Evolutionary conservation across 2,888 invertebrate genomes (phyloP).

Genomic region (Stenichneumon culpator): DNA sequence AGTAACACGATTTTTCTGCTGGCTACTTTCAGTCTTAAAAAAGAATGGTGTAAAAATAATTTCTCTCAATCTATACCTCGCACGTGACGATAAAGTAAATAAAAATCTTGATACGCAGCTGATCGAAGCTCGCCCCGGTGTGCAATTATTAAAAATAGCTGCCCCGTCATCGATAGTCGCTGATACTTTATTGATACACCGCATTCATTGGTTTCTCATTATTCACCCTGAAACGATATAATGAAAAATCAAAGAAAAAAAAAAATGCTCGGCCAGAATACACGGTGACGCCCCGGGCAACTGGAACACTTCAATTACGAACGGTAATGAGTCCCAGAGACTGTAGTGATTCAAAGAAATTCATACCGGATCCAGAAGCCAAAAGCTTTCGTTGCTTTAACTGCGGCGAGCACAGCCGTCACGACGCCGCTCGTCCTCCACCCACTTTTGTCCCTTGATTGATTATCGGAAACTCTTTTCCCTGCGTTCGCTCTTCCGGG

Average conservation of each 20-base stretch:
- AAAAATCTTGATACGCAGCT: background rate
- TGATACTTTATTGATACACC: conserved; percentile 32
- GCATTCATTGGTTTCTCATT: conserved; percentile 16
- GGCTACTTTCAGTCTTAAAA: background rate
- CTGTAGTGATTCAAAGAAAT: background rate
- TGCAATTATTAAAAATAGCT: conserved; percentile 29
- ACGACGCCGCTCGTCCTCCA: conserved; percentile 12
- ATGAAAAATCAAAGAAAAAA: background rate
- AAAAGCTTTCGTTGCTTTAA: conserved; percentile 30
- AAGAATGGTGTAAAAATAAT: background rate
- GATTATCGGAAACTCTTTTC: conserved; percentile 60
- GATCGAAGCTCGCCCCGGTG: background rate
- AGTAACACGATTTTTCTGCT: too few relatives aligned
- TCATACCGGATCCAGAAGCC: background rate
- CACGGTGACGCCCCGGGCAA: background rate
- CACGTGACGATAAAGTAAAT: background rate
- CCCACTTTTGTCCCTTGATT: conserved; percentile 17
- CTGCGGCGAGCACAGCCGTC: conserved; percentile 7
- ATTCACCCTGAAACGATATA: background rate
- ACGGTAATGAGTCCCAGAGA: background rate
- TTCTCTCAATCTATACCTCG: background rate
- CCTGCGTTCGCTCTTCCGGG: conserved; percentile 47
- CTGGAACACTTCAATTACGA: background rate
- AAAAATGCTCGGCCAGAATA: background rate
- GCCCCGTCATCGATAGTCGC: background rate